Percentiles rank a stretch among this genome's conserved stretches.
phyloP scores from a whole-genome alignment of 1,140 invertebrate species.

The Vanessa tameamea region DNA sequence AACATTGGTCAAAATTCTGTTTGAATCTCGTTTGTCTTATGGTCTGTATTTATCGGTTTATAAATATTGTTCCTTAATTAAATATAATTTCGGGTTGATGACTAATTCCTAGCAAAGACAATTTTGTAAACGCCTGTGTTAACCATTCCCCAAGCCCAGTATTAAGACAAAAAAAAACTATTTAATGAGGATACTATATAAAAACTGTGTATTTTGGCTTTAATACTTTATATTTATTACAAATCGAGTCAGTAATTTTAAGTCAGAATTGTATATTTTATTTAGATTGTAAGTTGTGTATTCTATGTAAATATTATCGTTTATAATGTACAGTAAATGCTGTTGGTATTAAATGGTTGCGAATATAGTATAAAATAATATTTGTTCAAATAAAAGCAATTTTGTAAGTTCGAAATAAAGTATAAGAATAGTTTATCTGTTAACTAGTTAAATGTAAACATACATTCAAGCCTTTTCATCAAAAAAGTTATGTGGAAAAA shows the following conservation, averaged over 20 bases:
- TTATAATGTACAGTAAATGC: slow-evolving; percentile 34
- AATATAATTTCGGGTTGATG: slow-evolving; percentile 25
- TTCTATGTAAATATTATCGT: slow-evolving; percentile 57
- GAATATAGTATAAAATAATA: slow-evolving; percentile 14
- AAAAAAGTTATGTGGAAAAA: too few relatives aligned
- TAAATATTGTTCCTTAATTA: slow-evolving; percentile 35
- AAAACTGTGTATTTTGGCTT: slow-evolving; percentile 68
- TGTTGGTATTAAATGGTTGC: slow-evolving; percentile 22
- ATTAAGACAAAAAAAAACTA: slow-evolving; percentile 47
- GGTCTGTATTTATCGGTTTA: slow-evolving; percentile 35
- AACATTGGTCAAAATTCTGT: slow-evolving; percentile 13
- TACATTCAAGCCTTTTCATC: too few relatives aligned
- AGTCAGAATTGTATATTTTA: slow-evolving; percentile 70
- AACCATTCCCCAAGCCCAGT: slow-evolving; percentile 64
- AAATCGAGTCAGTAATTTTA: slow-evolving; percentile 78
- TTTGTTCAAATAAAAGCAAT: slow-evolving; percentile 14
- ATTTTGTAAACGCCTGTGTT: slow-evolving; percentile 36
- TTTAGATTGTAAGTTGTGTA: slow-evolving; percentile 55
- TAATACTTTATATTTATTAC: slow-evolving; percentile 74
- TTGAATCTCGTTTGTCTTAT: slow-evolving; percentile 43
- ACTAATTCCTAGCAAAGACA: slow-evolving; percentile 21
- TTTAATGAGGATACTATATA: slow-evolving; percentile 45
- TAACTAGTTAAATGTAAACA: background rate
- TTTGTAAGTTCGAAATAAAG: slow-evolving; percentile 7
- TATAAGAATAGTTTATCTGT: background rate